Evolutionary conservation across 2,888 invertebrate genomes (phyloP).

Genomic region (Ophioninae sp.): DNA sequence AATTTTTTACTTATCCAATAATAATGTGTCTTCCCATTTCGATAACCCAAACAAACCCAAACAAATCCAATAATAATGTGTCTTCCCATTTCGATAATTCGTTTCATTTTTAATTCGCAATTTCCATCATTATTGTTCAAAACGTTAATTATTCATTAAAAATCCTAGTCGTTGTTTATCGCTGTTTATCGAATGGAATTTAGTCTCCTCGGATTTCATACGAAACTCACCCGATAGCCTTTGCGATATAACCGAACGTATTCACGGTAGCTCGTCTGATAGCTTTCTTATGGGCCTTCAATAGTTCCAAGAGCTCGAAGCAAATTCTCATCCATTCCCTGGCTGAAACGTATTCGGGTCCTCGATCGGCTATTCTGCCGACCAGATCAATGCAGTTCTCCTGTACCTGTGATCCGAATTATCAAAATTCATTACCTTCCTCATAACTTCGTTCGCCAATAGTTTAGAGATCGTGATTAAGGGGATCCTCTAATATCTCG

Average conservation of each 20-base stretch:
- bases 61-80: no score
- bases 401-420: conserved; percentile 89
- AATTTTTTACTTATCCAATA: no score
- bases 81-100: no score
- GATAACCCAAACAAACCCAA: no score
- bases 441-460: no score
- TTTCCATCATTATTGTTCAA: no score
- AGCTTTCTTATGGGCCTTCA: conserved; percentile 99
- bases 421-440: conserved; percentile 1
- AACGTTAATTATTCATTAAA: no score
- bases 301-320: conserved; percentile 96
- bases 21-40: no score
- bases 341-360: conserved; percentile 99
- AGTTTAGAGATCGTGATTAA: no score
- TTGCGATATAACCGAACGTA: conserved; percentile 99
- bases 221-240: conserved; percentile 92
- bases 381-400: conserved; percentile 99
- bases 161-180: no score
- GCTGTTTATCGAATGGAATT: background rate
- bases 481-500: no score
- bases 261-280: conserved; percentile 99
- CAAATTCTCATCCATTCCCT: conserved; percentile 99
- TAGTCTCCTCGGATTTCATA: background rate
- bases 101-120: no score
- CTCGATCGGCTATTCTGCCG: conserved; percentile 98